Evolutionary conservation across 1,140 invertebrate species (phyloP), one percentile per base, ranked within the genome.

Genomic region (Solenopsis fugax): DNA sequence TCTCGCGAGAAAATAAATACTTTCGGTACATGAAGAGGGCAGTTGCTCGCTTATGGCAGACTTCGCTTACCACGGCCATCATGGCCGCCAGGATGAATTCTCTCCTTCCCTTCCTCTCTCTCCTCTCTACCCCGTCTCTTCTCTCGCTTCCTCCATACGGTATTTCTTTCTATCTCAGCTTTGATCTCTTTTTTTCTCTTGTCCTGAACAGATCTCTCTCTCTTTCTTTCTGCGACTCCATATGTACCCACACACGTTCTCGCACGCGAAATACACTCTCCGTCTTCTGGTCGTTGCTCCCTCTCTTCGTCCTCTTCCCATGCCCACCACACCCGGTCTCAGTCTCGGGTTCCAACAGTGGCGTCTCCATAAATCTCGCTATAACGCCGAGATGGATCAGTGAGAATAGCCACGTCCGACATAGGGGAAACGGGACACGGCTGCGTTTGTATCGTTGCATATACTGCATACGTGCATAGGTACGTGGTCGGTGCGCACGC

Each of bases 301-400:
- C 60, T 69, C 52, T 60, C 48, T 50, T 37, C 72, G 21, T 75
- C 80, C 56, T 71, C 21, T 58, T 91, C 67, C 29, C 54, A 29
- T 80, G 54, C 85, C 82, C 81, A 62, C 67, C 84, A 2, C 48
- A 77, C 52, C 54, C 18, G 13, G 37, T 77, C 72, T 60, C 54
- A 85, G 85, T 89, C 92, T 93, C 85, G 86, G 90, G 91, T 89
- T 89, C 87, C 81, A 89, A 73, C 90, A 81, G 91, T 91, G 88
- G 91, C 92, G 92, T 95, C 94, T 94, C 93, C 94, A 95, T 95
- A 95, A 95, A 95, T 95, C 94, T 95, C 93, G 93, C 93, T 94
- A 93, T 94, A 94, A 93, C 93, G 93, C 94, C 91, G 90, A 94
- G 94, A 94, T 93, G 94, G 94, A 95, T 95, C 94, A 94, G 92